Evolutionary conservation across 2,797 vertebrate species (phyloP).

Genomic region (Onychomys arenicola): DNA sequence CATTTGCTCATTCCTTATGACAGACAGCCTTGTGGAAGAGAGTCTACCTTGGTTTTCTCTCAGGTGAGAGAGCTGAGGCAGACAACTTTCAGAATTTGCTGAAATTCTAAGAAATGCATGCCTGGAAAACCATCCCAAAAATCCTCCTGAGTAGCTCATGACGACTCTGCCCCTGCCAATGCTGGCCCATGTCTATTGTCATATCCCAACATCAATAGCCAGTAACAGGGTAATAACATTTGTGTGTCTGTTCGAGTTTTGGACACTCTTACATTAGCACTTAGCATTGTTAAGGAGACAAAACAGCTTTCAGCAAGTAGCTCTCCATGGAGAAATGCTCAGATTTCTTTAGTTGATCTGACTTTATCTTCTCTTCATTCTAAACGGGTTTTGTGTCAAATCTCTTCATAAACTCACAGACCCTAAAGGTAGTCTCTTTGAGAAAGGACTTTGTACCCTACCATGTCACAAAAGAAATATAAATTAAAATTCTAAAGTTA

Average conservation of each 20-base stretch:
- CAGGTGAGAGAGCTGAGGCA: not conserved
- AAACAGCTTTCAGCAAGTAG: not conserved
- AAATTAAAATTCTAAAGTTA: constrained; percentile 31
- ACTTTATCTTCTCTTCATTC: not conserved
- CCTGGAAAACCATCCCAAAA: not conserved
- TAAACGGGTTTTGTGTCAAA: not conserved
- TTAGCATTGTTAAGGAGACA: not conserved
- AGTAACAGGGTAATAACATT: not conserved
- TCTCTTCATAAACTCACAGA: not conserved
- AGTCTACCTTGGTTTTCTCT: not conserved
- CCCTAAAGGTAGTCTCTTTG: not conserved
- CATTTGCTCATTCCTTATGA: not conserved
- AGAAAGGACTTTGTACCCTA: not conserved
- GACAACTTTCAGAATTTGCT: not conserved
- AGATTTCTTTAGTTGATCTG: constrained; percentile 15
- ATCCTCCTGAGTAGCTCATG: not conserved
- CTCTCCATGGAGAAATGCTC: not conserved
- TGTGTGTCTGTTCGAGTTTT: not conserved
- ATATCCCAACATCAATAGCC: not conserved
- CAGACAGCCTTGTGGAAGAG: not conserved
- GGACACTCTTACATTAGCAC: not conserved
- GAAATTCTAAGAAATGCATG: not conserved
- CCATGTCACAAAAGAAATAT: not conserved
- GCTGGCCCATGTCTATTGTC: not conserved
- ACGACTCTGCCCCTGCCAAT: not conserved